Base-by-base conservation (phyloP, 2,797 vertebrate genomes). In the Halcyon chelicuti region DNA sequence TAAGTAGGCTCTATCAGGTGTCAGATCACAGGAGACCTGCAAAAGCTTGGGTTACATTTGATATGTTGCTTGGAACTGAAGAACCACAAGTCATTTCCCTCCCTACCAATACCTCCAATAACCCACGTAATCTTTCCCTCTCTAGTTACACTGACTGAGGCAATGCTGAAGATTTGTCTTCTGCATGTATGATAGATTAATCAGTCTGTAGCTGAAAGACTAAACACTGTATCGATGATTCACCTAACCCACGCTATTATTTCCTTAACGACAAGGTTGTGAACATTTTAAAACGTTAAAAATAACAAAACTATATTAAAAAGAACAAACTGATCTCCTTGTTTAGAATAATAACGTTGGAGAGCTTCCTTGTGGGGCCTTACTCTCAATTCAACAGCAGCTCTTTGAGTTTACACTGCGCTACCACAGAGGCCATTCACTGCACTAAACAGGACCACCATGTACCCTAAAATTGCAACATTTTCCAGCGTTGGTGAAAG, bases 401-500 rank as follows among this genome's bases (percentile, higher is more conserved):
- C 42, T 23, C 51, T 88, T 49, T 63, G 52, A n/a, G 10, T 66
- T 93, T 61, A 77, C 23, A 33, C n/a, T 40, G 10, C 46, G n/a
- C 62, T 68, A 40, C 47, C 78, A 63, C 16, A 21, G 15, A 62
- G 63, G 57, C 9, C 28, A 61, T 39, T 80, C 74, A 57, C 40
- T 67, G 17, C 2, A 3, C 33, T 31, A 65, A 87, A 39, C 19
- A 85, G 52, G 35, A 63, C 7, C 8, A 8, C n/a, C 3, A 1
- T 4, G 4, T 68, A n/a, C 70, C 21, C 33, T 54, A 54, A 26
- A 31, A 66, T 23, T 68, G 40, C 16, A 71, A 7, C 0, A 1
- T 40, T 72, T 65, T 21, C 29, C 18, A 63, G 14, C 0, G 0
- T 1, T 2, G 11, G 14, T 70, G 23, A 37, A 76, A 80, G 29